Evolutionary conservation across 1,140 invertebrate genomes (phyloP), one percentile per base, ranked within the genome.

Genomic region (Papilio aristodemus): DNA sequence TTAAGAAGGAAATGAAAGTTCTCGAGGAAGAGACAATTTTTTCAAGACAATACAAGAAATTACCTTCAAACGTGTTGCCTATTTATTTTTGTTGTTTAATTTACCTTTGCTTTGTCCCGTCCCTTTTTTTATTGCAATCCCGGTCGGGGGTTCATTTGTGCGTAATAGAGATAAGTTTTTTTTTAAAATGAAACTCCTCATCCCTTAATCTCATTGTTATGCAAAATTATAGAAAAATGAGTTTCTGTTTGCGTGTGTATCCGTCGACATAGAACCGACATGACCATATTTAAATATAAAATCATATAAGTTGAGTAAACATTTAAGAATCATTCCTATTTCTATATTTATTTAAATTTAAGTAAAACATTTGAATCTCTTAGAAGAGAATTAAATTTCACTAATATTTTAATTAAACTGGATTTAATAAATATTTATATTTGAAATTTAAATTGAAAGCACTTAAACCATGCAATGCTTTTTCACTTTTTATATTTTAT

Each of bases 61-160:
- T 71, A 74, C 78, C 69, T 77, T 71, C 62, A 75, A 79, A 77
- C 74, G 74, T 77, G 78, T 62, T 76, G 73, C 54, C 67, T 76
- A 74, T 86, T 78, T 81, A 72, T 76, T 79, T 81, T 81, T 72
- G 72, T 71, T 78, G 73, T 81, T 78, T 83, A 81, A 84, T 86
- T 84, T 81, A 80, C 76, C 71, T 83, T 74, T 76, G 68, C 70
- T 77, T 76, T 69, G 71, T 76, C 73, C 69, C n/a, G 38, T 39
- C 41, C 14, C 67, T 25, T 63, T 81, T 80, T 80, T 80, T 77
- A 78, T 84, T 77, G 70, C 74, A 74, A 72, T 77, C 75, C 67
- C 59, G 68, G 62, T 76, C 64, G 63, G 62, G 46, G 67, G 39
- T 68, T 66, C 63, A 77, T 69, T 74, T 77, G 73, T 39, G 64